Conservation (phyloP, 2,797 vertebrate genomes). For the Helostoma temminkii region DNA sequence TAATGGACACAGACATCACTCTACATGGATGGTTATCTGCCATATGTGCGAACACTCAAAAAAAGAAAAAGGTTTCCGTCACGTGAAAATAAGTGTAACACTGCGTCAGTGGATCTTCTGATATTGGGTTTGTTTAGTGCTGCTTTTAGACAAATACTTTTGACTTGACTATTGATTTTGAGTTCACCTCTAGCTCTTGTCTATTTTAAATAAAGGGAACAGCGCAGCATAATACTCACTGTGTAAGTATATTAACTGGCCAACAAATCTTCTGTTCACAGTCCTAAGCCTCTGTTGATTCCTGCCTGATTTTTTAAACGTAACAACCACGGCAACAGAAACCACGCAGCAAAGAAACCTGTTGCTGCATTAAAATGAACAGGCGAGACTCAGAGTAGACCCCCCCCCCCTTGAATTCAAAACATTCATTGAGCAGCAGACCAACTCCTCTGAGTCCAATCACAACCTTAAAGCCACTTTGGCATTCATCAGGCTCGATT, state of each 20-base stretch:
- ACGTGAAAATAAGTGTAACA: too few relatives aligned
- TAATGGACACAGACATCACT: too few relatives aligned
- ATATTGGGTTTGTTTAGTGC: too few relatives aligned
- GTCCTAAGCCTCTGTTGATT: too few relatives aligned
- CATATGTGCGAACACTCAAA: too few relatives aligned
- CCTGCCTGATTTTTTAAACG: background rate
- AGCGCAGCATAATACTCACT: background rate
- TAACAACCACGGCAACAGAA: background rate
- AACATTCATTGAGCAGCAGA: conserved; percentile 20
- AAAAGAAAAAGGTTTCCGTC: too few relatives aligned
- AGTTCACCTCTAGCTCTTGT: too few relatives aligned
- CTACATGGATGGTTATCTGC: too few relatives aligned
- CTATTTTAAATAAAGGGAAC: background rate
- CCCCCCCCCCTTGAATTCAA: conserved; percentile 20
- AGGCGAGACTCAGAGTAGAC: background rate
- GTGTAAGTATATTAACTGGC: background rate
- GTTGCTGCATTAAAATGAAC: conserved; percentile 24
- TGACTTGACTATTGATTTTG: too few relatives aligned
- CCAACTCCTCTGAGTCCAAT: conserved; percentile 34
- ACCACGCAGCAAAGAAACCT: background rate
- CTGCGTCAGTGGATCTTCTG: too few relatives aligned
- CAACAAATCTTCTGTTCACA: background rate
- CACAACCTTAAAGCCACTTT: conserved; percentile 34
- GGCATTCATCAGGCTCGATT: conserved; percentile 53
- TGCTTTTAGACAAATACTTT: too few relatives aligned